These are phyloP conservation scores for Chydorus sphaericus DNA, from an alignment of 2,888 invertebrate genomes.

Conservation along the genomic window DNA sequence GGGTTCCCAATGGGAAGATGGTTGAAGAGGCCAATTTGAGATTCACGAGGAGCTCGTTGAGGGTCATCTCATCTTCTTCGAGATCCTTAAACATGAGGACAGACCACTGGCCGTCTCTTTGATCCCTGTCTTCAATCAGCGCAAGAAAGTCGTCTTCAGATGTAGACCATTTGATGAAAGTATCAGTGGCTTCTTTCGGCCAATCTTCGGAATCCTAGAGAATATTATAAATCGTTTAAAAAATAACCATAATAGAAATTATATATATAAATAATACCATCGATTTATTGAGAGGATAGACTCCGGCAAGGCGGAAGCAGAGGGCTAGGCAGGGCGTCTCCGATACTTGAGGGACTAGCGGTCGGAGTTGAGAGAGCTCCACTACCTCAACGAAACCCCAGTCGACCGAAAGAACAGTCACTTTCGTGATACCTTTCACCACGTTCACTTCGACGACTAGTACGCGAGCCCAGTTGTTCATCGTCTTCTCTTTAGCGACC, in stretches of 20 bases:
- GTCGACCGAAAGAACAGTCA: conserved; percentile 6
- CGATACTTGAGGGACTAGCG: background rate
- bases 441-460: background rate
- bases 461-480: background rate
- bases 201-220: background rate
- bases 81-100: background rate
- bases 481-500: background rate
- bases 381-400: background rate
- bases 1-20: background rate
- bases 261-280: too few species aligned
- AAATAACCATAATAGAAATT: too few species aligned
- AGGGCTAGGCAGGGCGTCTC: background rate
- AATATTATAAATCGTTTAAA: too few species aligned
- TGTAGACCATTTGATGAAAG: background rate
- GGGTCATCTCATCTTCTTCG: background rate
- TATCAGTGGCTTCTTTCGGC: background rate
- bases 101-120: background rate
- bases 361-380: background rate
- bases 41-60: background rate
- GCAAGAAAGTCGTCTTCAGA: background rate
- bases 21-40: background rate
- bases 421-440: too few species aligned
- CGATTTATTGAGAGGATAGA: background rate
- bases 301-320: background rate
- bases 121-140: background rate